Evolutionary conservation across 1,140 invertebrate species (phyloP).

Genomic region (Hestina assimilis): DNA sequence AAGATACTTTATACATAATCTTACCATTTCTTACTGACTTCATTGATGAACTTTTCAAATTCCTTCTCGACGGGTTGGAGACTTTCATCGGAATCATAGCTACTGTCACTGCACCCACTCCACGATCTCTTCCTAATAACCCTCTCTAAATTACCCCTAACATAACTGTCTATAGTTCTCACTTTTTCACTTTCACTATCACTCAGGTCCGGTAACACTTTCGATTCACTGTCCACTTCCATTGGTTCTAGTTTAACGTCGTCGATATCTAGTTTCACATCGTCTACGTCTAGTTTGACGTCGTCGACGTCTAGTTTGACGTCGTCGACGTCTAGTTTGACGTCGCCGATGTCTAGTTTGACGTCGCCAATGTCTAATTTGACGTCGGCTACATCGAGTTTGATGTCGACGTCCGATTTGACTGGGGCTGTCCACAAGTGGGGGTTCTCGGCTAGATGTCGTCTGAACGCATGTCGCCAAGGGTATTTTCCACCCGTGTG

Average conservation of each 20-base stretch:
- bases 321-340: conserved; percentile 41
- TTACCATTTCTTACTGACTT: conserved; percentile 70
- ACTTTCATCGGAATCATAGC: conserved; percentile 61
- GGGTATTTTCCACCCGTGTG: conserved; percentile 61
- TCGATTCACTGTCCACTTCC: conserved; percentile 28
- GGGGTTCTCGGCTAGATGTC: conserved; percentile 48
- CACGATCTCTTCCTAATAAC: conserved; percentile 55
- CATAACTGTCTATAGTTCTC: conserved; percentile 55
- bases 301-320: conserved; percentile 43
- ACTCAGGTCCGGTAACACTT: conserved; percentile 33
- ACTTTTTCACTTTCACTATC: conserved; percentile 55
- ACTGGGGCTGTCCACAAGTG: conserved; percentile 46
- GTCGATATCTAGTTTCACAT: conserved; percentile 41
- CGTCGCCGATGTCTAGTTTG: conserved; percentile 36
- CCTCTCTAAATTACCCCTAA: conserved; percentile 41
- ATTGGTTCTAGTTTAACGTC: conserved; percentile 45
- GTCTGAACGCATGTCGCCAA: conserved; percentile 64
- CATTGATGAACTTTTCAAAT: conserved; percentile 62
- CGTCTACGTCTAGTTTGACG: conserved; percentile 41
- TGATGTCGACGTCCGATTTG: conserved; percentile 32
- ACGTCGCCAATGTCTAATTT: conserved; percentile 33
- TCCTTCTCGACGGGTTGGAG: conserved; percentile 61
- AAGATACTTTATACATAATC: conserved; percentile 13
- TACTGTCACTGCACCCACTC: conserved; percentile 52
- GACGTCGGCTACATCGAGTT: conserved; percentile 19